Base-by-base conservation (phyloP, 2,797 vertebrate species). In the Manis javanica region DNA sequence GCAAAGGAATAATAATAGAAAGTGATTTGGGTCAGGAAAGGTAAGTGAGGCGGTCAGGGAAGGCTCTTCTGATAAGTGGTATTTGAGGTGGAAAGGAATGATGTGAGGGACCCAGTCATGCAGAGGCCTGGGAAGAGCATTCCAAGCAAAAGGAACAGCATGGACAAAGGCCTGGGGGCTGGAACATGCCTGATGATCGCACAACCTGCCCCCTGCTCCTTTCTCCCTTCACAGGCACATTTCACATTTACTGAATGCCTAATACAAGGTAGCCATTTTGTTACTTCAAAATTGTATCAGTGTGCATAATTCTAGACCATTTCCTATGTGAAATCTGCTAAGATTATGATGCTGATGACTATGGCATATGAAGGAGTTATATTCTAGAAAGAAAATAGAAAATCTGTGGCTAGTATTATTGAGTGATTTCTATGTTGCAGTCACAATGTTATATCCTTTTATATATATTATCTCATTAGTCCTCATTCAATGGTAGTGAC, bases 111-210 rank as follows among this genome's bases (percentile, higher is more conserved):
- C 31, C 2, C 8, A 55, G 21, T 21, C 31, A 34, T 9, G 5
- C 31, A 26, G 94, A 68, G n/a, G 57, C 14, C 10, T 39, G 3
- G 24, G 55, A 39, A 61, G 37, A 31, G 2, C 16, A 63, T 42
- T 39, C 37, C 7, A 91, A 16, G 18, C 5, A 16, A n/a, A 82
- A 21, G 72, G 26, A 59, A 42, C 0, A 2, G 26, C 0, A 0
- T 8, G 15, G 7, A 5, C 26, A 61, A 26, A 77, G 21, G 19
- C 1, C 0, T 11, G 11, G 39, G 51, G 63, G 2, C 19, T 5
- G 19, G 37, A 55, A 21, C 2, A 2, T 53, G 3, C 5, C 4
- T 11, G 15, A 37, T 0, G 12, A 26, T 1, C n/a, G 9, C 34
- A 7, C 1, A 3, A 3, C 8, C 24, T 29, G 1, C 21, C 11